A percentile compares a stretch with the other conserved stretches of the same genome.
Conservation (phyloP, 2,888 invertebrate species). For the Platycheirus albimanus region DNA sequence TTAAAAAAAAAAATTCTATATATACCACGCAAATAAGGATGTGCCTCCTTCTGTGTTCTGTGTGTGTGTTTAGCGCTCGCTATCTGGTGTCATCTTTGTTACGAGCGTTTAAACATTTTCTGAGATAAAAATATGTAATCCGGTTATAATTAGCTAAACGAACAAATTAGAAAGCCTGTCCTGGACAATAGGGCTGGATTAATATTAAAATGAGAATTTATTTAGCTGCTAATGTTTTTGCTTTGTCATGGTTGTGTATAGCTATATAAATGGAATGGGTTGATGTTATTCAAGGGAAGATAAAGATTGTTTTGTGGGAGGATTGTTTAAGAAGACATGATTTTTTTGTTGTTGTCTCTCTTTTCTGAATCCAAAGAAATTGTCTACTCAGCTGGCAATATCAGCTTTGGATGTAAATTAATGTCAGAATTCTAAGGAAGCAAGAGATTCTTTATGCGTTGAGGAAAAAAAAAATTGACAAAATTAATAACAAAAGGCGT, state of each 20-base stretch:
- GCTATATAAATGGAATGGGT: constrained; percentile 26
- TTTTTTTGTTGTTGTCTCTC: too few relatives aligned
- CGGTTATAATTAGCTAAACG: constrained; percentile 77
- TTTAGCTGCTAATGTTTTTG: constrained; percentile 55
- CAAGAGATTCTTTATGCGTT: too few relatives aligned
- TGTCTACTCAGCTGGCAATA: too few relatives aligned
- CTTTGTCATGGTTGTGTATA: constrained; percentile 28
- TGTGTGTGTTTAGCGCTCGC: neutral
- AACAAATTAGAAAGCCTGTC: constrained; percentile 64
- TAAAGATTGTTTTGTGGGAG: constrained; percentile 24
- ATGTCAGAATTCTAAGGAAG: too few relatives aligned
- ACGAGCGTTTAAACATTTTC: constrained; percentile 49
- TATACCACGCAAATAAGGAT: neutral
- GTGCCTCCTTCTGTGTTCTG: too few relatives aligned
- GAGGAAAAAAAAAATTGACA: too few relatives aligned
- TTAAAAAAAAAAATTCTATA: constrained; percentile 5
- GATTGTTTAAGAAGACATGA: too few relatives aligned
- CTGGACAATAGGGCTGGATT: constrained; percentile 54
- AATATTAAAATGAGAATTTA: constrained; percentile 69
- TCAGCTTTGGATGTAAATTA: too few relatives aligned
- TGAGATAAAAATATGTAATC: constrained; percentile 79
- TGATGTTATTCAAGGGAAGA: constrained; percentile 30
- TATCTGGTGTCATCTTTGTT: constrained; percentile 56
- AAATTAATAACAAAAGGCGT: too few relatives aligned
- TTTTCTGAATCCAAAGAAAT: too few relatives aligned